Base-by-base conservation (phyloP, 2,888 invertebrate species). In the Arge pagana region DNA sequence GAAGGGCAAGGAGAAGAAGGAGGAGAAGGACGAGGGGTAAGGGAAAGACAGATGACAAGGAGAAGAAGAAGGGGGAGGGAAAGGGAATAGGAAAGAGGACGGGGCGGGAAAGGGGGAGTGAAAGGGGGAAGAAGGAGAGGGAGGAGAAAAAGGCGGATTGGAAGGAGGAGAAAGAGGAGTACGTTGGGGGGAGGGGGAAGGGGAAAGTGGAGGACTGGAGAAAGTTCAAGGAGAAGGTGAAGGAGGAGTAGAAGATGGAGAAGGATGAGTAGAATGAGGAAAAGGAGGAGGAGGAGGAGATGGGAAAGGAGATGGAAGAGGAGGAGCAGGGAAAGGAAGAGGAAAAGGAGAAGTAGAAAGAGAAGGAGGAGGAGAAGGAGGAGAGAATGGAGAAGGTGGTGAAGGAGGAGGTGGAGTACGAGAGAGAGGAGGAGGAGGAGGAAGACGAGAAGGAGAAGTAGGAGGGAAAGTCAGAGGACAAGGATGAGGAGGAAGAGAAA, bases 121-220 rank as follows among this genome's bases (percentile, higher is more conserved):
- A 24, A 48, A n/a, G 48, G 10, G 3, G 41, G 30, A n/a, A n/a
- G 10, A 23, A 50, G 7, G 19, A 5, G 45, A 49, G 23, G 39
- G 49, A 19, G 41, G 48, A 31, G n/a, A 19, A 11, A 10, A 42
- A 39, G 15, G 35, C 23, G 16, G 30, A 21, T 11, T 24, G 3
- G 7, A 16, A 21, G 10, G 15, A 42, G n/a, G 24, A 11, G n/a
- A 4, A 24, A 15, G 26, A 8, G 11, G 18, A 19, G 4, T 40
- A 51, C 41, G 55, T 49, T 48, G 54, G 57, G 7, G 55, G 60
- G 18, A 58, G 55, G 54, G 55, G 58, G 23, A 42, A 53, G 2
- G 26, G 30, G n/a, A 36, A 59, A 18, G 52, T 50, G 11, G 57
- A 18, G 48, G 49, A 1, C 36, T 52, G 6, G 51, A 51, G 18